Base-by-base conservation (phyloP, 1,140 invertebrate species). In the Holotrichia oblita region DNA sequence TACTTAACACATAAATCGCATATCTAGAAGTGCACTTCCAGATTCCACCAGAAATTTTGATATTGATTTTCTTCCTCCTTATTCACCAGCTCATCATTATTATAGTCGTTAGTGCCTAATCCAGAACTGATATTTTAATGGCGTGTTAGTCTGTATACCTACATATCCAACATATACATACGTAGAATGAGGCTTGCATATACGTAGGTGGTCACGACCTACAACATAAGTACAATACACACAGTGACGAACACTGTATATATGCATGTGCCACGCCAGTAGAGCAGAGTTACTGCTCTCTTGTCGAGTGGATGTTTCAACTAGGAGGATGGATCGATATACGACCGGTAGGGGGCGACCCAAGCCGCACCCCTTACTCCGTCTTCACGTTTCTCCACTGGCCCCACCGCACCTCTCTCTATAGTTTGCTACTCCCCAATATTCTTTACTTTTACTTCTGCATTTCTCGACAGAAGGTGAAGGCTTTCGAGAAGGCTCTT, bases 381-480 rank as follows among this genome's bases (percentile, higher is more conserved):
- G 27, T 69, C 61, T 69, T 69, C 61, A 10, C 12, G 20, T 6
- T 24, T 4, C 12, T 69, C 61, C 61, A 10, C 22, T 20, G 1
- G 6, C 48, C 14, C 48, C 10, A 55, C 14, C 48, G 14, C 48
- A 12, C 14, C 48, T 55, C 48, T n/a, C 17, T 17, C 48, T 6
- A 4, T 1, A 34, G 27, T 34, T 34, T 34, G 27, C 27, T 34
- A 34, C 9, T 8, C 59, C 9, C 59, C 22, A 9, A 20, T 64
- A 22, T 69, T 69, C 61, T 69, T 69, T 69, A 69, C 61, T 69
- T 69, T 69, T 69, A 69, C 61, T 69, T 69, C 61, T 69, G 27
- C 61, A 34, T 69, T 69, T 69, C 27, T 24, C 22, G 61, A 14
- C 12, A 10, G 61, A 69, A 69, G 27, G 61, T 27, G 61, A 69